phyloP scores from a whole-genome alignment of 2,113 vertebrate species.

The Anhinga anhinga region DNA sequence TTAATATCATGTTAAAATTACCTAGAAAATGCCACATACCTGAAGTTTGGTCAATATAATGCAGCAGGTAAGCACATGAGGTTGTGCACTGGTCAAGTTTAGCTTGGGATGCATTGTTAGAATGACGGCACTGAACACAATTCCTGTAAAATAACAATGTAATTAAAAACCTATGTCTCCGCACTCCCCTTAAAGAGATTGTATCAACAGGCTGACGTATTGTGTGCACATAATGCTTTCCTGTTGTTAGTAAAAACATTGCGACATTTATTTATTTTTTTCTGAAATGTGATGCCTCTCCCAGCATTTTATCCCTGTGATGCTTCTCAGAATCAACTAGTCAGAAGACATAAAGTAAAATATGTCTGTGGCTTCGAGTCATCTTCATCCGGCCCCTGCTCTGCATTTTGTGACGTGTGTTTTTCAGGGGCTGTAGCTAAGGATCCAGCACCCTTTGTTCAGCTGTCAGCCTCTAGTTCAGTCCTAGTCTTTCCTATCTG shows the following conservation, averaged over 20 bases:
- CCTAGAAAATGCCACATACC: conserved; percentile 70
- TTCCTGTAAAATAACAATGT: conserved; percentile 75
- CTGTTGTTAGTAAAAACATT: conserved; percentile 28
- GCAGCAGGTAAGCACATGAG: conserved; percentile 79
- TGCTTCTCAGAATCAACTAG: not conserved
- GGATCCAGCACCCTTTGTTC: not conserved
- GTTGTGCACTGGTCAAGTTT: conserved; percentile 77
- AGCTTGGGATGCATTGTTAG: conserved; percentile 75
- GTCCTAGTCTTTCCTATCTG: not conserved
- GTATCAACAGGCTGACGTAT: not conserved
- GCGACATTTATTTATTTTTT: conserved; percentile 2
- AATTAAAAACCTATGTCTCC: not conserved
- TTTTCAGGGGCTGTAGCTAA: not conserved
- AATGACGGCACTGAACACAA: conserved; percentile 84
- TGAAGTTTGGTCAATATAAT: conserved; percentile 76
- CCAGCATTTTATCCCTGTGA: not conserved
- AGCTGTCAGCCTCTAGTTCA: not conserved
- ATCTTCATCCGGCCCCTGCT: not conserved
- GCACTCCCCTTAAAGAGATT: not conserved
- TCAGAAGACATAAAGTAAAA: not conserved
- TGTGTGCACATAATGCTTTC: not conserved
- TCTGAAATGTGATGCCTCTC: not conserved
- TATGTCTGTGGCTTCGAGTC: not conserved
- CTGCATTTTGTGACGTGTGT: not conserved
- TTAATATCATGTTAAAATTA: not conserved